Evolutionary conservation across 92 coral and sea anemone species (phyloP), one percentile per base, ranked within the genome.

Genomic region (Parazoanthus swiftii): DNA sequence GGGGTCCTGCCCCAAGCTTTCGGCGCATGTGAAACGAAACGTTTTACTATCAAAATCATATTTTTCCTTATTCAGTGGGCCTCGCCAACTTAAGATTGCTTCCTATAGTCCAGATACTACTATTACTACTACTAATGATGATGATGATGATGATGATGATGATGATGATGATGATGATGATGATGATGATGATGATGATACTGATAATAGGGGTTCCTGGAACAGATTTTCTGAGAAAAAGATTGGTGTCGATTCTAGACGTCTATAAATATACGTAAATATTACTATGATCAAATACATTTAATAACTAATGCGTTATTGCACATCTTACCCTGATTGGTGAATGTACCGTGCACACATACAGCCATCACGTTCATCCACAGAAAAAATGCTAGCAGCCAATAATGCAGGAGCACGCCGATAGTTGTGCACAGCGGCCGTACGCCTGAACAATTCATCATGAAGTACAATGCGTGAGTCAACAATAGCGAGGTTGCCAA

Each of bases 361-460:
- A 84, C 65, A 16, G 87, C 87, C 87, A 84, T 84, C 15, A 23
- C 87, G 20, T 84, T 84, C 87, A 84, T 84, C 87, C 87, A 84
- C 79, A 84, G 16, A 33, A 84, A 84, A 36, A 67, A 8, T 8
- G 77, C 87, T 6, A 84, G 87, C 51, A 84, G 66, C 68, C 87
- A 84, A 72, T 84, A 84, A 72, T 84, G 87, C 78, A 84, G 13
- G 46, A 84, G 79, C 48, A 71, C 68, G 68, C 79, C 50, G 79
- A 46, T 84, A 46, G 74, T 58, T 84, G 43, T 84, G 87, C 87
- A 84, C 79, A 84, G 68, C 78, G 87, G 68, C 26, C 78, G 75
- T 21, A 84, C 44, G 33, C 72, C 78, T 16, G 87, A 84, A 33
- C 33, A 43, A 70, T 71, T 84, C 54, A 73, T 84, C 14, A 50